phyloP scores from a whole-genome alignment of 2,888 invertebrate genomes.

The Eupelmus urozonus region DNA sequence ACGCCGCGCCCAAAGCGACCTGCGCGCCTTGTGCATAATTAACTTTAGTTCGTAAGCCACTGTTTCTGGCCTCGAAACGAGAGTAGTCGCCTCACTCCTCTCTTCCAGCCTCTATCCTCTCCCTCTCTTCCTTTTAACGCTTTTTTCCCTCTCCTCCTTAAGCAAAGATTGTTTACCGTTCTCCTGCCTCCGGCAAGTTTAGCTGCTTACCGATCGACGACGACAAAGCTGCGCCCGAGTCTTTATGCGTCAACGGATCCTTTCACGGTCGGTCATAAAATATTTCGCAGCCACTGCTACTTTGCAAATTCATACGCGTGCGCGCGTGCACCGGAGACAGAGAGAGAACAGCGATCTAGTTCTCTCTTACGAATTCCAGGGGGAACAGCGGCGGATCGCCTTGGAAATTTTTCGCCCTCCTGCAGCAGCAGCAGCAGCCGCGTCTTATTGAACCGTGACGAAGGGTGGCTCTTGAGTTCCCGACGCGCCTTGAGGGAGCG shows the following conservation, averaged over 20 bases:
- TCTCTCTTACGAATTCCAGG: constrained; percentile 44
- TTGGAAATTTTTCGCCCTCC: constrained; percentile 41
- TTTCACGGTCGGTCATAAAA: constrained; percentile 55
- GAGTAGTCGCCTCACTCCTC: no score
- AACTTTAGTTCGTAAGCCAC: constrained; percentile 42
- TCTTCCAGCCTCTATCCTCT: constrained; percentile 6
- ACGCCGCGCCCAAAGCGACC: constrained; percentile 5
- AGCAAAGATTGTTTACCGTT: constrained; percentile 43
- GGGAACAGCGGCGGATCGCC: constrained; percentile 31
- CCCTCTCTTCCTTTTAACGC: not conserved
- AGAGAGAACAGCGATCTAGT: not conserved
- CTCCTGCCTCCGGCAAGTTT: constrained; percentile 16
- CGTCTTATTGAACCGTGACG: constrained; percentile 57
- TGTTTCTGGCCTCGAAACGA: constrained; percentile 19
- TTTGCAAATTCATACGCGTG: constrained; percentile 48
- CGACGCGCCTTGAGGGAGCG: constrained; percentile 29
- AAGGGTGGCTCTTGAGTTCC: constrained; percentile 41
- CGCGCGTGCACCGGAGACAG: not conserved
- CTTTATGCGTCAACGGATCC: constrained; percentile 46
- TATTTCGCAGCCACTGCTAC: constrained; percentile 48
- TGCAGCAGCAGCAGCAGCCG: no score
- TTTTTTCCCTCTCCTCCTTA: not conserved
- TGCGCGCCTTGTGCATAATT: constrained; percentile 47
- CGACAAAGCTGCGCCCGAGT: not conserved
- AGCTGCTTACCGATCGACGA: constrained; percentile 33